Base-by-base conservation (phyloP, 2,888 invertebrate species). In the Lithosia quadra region DNA sequence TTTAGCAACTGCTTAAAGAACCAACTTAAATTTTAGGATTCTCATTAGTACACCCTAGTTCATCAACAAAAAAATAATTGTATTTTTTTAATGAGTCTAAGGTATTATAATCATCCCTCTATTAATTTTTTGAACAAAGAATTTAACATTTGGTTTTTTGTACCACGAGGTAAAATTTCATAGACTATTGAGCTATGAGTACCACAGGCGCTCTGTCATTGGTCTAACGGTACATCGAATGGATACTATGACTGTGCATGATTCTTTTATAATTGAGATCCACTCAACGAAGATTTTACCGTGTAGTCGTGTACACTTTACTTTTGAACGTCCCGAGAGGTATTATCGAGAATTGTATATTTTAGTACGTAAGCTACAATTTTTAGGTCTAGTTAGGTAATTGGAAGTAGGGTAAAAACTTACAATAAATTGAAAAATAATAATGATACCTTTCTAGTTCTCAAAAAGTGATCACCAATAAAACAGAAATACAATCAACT, bases 221-320 rank as follows among this genome's bases (percentile, higher is more conserved):
- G 89, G 74, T 36, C 57, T 92, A 93, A 92, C 93, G 92, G 93
- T 90, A 90, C 74, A 73, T 67, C 69, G 84, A 88, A 92, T 91
- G 89, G 88, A 89, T 88, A 85, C 86, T 90, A 92, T 92, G 93
- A 92, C 93, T 88, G 74, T 80, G 91, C 93, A 92, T 89, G 86
- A 92, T 92, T 92, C 87, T 86, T 88, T 86, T 83, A 90, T 92
- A 90, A 92, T 92, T 89, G 90, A 88, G 88, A 87, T 83, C 84
- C 84, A 87, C 86, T 89, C 84, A 69, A 71, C 65, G n/a, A 28
- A 62, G 34, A 63, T 33, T 64, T 55, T 59, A 59, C 34, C 24
- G 34, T 49, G 53, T 62, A 58, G 65, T 71, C 65, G 69, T 70
- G 73, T 78, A 76, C 76, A 80, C 80, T 78, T 80, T 80, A 24